A percentile compares a stretch with the other conserved stretches of the same genome.
Conservation (phyloP, 1,140 invertebrate genomes). For the Dreissena polymorpha region DNA sequence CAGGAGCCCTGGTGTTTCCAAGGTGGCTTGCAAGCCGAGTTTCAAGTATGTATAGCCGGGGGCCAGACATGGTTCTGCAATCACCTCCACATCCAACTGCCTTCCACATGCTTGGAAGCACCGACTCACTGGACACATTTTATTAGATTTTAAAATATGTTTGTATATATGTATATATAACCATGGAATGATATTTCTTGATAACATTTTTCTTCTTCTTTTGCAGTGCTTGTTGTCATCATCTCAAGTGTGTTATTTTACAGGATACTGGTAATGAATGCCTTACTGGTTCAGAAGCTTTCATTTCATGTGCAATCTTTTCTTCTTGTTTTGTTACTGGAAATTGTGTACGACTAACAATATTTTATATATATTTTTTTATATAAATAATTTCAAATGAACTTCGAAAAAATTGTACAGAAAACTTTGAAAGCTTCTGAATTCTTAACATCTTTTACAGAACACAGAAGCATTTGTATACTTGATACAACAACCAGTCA, state of each 20-base stretch:
- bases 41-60: conserved; percentile 81
- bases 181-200: conserved; percentile 1
- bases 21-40: conserved; percentile 94
- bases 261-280: conserved; percentile 38
- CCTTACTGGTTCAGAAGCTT: conserved; percentile 37
- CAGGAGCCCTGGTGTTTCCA: conserved; percentile 98
- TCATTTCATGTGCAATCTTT: conserved; percentile 35
- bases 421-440: conserved; percentile 41
- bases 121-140: conserved; percentile 4
- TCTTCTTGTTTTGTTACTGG: conserved; percentile 1
- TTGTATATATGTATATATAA: neutral
- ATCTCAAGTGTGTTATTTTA: conserved; percentile 56
- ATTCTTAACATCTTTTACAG: conserved; percentile 39
- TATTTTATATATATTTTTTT: neutral
- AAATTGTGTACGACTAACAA: neutral
- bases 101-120: neutral
- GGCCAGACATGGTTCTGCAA: neutral
- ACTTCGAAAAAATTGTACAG: conserved; percentile 36
- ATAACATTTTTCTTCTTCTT: conserved; percentile 17
- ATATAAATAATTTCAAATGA: neutral
- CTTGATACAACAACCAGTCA: conserved; percentile 43
- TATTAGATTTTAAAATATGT: conserved; percentile 10
- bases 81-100: conserved; percentile 16
- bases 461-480: conserved; percentile 52
- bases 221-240: conserved; percentile 47